These are phyloP conservation scores for Gambelia wislizenii DNA, from an alignment of 2,797 vertebrate species.

Conservation along the genomic window DNA sequence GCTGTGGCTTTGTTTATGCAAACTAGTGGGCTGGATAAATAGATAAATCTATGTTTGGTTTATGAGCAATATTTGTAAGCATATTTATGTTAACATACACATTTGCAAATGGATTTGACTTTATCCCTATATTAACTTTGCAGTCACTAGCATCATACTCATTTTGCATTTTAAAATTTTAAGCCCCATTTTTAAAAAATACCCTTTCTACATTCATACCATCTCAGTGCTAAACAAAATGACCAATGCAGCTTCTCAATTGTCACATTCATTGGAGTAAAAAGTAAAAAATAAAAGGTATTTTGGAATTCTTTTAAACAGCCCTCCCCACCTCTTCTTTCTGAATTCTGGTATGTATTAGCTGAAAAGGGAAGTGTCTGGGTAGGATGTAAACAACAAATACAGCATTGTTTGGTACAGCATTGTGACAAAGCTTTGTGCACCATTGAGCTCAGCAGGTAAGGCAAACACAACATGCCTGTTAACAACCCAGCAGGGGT, in stretches of 20 bases:
- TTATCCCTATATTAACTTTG: background rate
- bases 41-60: background rate
- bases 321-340: background rate
- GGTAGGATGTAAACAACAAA: background rate
- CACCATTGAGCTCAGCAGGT: background rate
- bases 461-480: background rate
- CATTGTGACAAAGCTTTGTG: background rate
- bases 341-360: background rate
- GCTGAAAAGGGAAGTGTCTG: background rate
- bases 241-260: background rate
- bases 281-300: background rate
- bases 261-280: background rate
- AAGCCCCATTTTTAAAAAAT: background rate
- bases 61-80: background rate
- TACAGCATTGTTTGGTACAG: too few species aligned
- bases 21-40: background rate
- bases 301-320: background rate
- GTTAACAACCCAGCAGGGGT: background rate
- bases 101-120: background rate
- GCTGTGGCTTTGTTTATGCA: background rate
- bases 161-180: background rate
- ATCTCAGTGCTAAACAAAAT: background rate
- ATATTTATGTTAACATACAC: background rate
- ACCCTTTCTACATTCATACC: background rate
- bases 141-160: background rate